These are phyloP conservation scores for Sphinx pinastri DNA, from an alignment of 2,888 invertebrate species.

Conservation along the genomic window DNA sequence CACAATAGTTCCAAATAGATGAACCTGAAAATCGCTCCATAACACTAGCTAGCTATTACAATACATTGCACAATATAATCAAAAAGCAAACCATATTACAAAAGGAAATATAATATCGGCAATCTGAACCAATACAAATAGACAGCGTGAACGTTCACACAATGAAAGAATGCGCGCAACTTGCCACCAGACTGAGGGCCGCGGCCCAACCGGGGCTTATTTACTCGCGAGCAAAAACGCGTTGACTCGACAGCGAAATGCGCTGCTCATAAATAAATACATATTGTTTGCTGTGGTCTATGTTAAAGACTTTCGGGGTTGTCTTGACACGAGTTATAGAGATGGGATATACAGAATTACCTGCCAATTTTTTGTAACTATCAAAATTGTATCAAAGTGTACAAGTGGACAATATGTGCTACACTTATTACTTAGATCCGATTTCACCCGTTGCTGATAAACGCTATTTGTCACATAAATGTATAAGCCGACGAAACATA, in stretches of 20 bases:
- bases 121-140: conserved; percentile 11
- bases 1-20: too few species aligned
- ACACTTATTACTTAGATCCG: too few species aligned
- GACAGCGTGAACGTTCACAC: conserved; percentile 18
- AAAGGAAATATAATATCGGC: conserved; percentile 24
- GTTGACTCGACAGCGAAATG: conserved; percentile 72
- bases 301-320: conserved; percentile 19
- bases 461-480: too few species aligned
- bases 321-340: conserved; percentile 24
- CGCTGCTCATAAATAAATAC: conserved; percentile 77
- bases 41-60: background rate
- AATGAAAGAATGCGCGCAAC: conserved; percentile 14
- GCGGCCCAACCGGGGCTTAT: conserved; percentile 39
- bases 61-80: background rate
- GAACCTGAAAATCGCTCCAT: too few species aligned
- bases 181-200: conserved; percentile 20
- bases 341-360: background rate
- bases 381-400: too few species aligned
- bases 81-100: background rate
- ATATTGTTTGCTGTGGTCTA: conserved; percentile 54
- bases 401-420: too few species aligned
- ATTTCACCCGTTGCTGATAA: too few species aligned
- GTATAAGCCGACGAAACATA: too few species aligned
- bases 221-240: conserved; percentile 67
- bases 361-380: too few species aligned